Conservation (phyloP, 2,888 invertebrate genomes). For the Neocrepidodera transversa region DNA sequence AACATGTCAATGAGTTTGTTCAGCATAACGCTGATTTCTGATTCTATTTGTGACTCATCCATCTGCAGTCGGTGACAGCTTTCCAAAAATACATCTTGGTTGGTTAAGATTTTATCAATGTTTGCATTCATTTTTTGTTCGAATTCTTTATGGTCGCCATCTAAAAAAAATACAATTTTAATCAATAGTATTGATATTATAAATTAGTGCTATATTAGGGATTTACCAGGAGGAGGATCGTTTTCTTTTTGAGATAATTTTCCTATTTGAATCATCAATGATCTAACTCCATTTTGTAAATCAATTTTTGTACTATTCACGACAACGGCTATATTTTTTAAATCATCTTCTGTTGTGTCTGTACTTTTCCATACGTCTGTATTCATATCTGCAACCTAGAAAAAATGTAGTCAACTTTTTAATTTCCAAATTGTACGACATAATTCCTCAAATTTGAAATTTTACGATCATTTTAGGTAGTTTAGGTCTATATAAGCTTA, state of each 20-base stretch:
- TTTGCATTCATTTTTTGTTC: conserved; percentile 57
- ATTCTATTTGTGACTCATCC: conserved; percentile 67
- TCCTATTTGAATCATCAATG: conserved; percentile 54
- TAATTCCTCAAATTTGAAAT: too few species aligned
- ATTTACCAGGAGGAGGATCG: conserved; percentile 31
- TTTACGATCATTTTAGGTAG: too few species aligned
- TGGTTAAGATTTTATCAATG: conserved; percentile 67
- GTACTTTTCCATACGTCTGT: conserved; percentile 67
- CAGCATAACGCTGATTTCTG: conserved; percentile 68
- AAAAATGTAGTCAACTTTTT: too few species aligned
- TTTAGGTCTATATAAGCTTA: too few species aligned
- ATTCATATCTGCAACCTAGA: conserved; percentile 69
- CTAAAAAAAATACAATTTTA: too few species aligned
- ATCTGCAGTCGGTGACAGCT: conserved; percentile 72
- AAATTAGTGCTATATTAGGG: too few species aligned
- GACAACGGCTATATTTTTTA: conserved; percentile 39
- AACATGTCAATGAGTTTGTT: conserved; percentile 70
- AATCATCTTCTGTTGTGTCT: conserved; percentile 40
- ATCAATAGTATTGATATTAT: too few species aligned
- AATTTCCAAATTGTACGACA: too few species aligned
- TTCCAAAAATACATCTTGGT: conserved; percentile 71
- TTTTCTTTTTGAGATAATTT: conserved; percentile 46
- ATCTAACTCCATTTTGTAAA: conserved; percentile 53
- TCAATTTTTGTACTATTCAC: conserved; percentile 51
- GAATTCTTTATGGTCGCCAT: conserved; percentile 45